Percentiles rank a stretch among this genome's conserved stretches.
Evolutionary conservation across 2,888 invertebrate genomes (phyloP).

Genomic region (Sipha maydis): DNA sequence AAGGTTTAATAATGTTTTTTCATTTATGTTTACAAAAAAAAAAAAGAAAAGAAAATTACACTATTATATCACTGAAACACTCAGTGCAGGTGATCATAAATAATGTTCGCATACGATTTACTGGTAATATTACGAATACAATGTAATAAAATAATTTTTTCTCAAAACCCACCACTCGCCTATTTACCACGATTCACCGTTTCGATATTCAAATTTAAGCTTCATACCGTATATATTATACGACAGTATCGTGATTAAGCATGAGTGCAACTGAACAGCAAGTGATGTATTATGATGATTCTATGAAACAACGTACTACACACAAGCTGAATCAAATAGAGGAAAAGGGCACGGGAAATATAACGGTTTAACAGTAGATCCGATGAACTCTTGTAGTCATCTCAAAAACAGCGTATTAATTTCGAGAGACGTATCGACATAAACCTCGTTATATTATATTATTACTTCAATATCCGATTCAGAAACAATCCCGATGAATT

Average conservation of each 20-base stretch:
- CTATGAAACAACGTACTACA: too few species aligned
- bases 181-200: not conserved
- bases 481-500: not conserved
- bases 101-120: too few species aligned
- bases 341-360: not conserved
- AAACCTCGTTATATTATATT: not conserved
- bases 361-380: not conserved
- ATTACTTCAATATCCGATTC: not conserved
- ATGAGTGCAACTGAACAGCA: not conserved
- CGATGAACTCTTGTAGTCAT: constrained; percentile 1
- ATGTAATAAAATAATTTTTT: too few species aligned
- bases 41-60: too few species aligned
- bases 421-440: not conserved
- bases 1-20: too few species aligned
- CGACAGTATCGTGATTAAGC: not conserved
- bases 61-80: too few species aligned
- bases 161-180: too few species aligned
- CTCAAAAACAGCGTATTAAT: constrained; percentile 4
- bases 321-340: too few species aligned
- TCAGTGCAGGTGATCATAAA: too few species aligned
- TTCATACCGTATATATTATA: not conserved
- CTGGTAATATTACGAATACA: too few species aligned
- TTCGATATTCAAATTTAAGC: not conserved
- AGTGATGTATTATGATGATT: not conserved
- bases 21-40: too few species aligned